Conservation (phyloP, 2,113 vertebrate genomes). For the Pantherophis guttatus region DNA sequence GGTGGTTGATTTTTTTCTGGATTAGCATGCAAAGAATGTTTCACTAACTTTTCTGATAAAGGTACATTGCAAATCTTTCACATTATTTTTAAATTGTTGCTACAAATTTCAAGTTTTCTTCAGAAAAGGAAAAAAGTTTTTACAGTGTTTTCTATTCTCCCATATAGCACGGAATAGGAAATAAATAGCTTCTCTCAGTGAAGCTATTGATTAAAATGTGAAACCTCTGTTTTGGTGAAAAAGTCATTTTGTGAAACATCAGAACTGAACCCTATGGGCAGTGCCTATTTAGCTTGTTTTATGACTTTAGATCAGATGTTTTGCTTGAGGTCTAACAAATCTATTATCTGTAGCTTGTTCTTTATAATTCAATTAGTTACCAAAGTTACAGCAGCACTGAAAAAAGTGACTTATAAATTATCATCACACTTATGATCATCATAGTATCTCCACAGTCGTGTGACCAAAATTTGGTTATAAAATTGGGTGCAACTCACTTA, state of each 20-base stretch:
- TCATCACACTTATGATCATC: background rate
- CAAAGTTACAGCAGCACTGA: background rate
- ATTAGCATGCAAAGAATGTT: background rate
- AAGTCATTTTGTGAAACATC: background rate
- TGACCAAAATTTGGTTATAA: background rate
- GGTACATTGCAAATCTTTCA: background rate
- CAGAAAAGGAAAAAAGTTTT: background rate
- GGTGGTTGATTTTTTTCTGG: background rate
- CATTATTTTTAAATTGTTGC: background rate
- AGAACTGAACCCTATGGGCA: background rate
- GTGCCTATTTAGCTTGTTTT: background rate
- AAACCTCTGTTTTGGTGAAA: background rate
- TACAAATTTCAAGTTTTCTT: background rate
- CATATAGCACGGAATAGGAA: background rate
- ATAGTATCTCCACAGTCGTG: background rate
- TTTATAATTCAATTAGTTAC: background rate
- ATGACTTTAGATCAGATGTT: background rate
- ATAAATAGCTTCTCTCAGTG: background rate
- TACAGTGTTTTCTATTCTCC: background rate
- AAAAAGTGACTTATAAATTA: background rate
- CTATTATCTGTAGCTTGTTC: background rate
- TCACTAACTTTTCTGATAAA: background rate
- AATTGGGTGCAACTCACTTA: background rate
- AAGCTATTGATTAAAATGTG: background rate
- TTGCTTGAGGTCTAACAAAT: background rate